Percentiles rank a stretch among this genome's conserved stretches.
Evolutionary conservation across 1,140 invertebrate genomes (phyloP).

Genomic region (Drosophila nigromelanica): DNA sequence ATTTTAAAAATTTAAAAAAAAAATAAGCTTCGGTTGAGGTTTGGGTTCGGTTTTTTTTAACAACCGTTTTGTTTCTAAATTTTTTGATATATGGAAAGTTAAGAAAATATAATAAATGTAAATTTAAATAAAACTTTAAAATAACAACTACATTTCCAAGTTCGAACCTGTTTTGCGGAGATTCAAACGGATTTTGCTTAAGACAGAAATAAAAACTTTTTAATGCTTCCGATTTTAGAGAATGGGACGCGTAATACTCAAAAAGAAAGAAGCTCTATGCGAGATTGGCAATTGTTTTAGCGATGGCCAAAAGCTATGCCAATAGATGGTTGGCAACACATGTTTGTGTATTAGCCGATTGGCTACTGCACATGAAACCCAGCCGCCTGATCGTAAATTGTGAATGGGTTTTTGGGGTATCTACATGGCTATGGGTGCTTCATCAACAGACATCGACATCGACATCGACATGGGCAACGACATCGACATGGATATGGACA

Average conservation of each 20-base stretch:
- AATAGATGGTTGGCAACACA: background rate
- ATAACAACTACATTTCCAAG: no score
- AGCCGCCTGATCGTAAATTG: conserved; percentile 32
- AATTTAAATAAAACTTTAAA: no score
- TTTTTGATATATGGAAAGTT: no score
- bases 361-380: conserved; percentile 35
- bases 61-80: no score
- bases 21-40: no score
- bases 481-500: conserved; percentile 28
- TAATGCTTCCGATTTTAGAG: background rate
- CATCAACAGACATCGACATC: conserved; percentile 21
- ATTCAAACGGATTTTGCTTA: no score
- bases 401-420: conserved; percentile 40
- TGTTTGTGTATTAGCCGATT: conserved; percentile 9
- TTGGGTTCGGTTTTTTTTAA: no score
- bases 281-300: conserved; percentile 18
- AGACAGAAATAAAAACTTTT: background rate
- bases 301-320: conserved; percentile 7
- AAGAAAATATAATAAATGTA: no score
- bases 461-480: conserved; percentile 13
- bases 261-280: background rate
- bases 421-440: conserved; percentile 33
- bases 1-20: no score
- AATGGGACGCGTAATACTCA: background rate
- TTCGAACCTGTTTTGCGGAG: no score